Percentiles rank a stretch among this genome's conserved stretches.
These are phyloP conservation scores for Ianthella basta DNA, from an alignment of 37 sponge, comb jelly and placozoan genomes.

Conservation along the genomic window DNA sequence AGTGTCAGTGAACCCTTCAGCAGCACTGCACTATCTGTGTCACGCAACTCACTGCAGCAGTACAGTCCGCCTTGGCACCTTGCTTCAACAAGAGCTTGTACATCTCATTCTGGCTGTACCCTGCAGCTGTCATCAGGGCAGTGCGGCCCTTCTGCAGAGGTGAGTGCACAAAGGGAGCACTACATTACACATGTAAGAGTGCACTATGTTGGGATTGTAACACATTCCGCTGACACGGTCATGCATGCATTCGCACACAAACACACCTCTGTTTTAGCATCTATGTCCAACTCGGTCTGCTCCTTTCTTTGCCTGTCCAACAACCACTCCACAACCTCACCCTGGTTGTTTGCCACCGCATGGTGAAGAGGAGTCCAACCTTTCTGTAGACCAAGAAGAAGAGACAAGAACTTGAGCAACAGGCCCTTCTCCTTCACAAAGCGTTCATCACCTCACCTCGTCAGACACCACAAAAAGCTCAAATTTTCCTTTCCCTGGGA, in stretches of 20 bases:
- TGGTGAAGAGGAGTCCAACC: slow-evolving; percentile 23
- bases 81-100: not conserved
- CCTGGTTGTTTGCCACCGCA: not conserved
- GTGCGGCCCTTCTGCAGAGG: slow-evolving; percentile 12
- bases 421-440: no score
- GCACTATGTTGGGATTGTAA: no score
- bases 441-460: not conserved
- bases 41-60: no score
- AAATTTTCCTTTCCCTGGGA: not conserved
- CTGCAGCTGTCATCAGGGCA: not conserved
- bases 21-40: no score
- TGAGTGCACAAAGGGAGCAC: no score
- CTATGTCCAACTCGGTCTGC: not conserved
- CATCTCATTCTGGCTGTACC: not conserved
- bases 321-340: not conserved
- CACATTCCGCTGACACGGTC: not conserved
- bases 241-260: not conserved
- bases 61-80: no score
- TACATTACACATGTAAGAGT: no score
- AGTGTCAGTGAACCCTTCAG: no score
- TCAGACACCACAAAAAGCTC: not conserved
- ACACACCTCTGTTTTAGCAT: not conserved
- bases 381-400: not conserved
- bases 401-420: not conserved
- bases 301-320: not conserved